Evolutionary conservation across 2,888 invertebrate genomes (phyloP).

Genomic region (Timandra comae): DNA sequence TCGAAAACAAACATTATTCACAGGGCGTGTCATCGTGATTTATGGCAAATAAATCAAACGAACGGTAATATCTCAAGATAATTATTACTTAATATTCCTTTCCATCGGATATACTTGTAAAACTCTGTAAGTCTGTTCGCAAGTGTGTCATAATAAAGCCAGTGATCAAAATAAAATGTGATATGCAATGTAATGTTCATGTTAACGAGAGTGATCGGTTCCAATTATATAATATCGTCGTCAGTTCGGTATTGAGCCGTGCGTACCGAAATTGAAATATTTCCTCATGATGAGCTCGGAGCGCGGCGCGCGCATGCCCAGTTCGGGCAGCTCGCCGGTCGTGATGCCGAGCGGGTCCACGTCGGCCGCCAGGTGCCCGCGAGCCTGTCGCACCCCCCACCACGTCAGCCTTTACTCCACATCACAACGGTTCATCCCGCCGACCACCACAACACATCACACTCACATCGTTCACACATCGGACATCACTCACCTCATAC

Average conservation of each 20-base stretch:
- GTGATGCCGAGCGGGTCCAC: constrained; percentile 96
- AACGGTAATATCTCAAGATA: too few relatives aligned
- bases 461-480: too few relatives aligned
- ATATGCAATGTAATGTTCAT: constrained; percentile 50
- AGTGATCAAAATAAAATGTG: constrained; percentile 40
- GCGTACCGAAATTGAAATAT: constrained; percentile 76
- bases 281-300: constrained; percentile 77
- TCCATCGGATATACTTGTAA: too few relatives aligned
- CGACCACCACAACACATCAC: not conserved
- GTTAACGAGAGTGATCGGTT: constrained; percentile 49
- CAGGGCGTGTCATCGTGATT: too few relatives aligned
- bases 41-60: too few relatives aligned
- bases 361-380: constrained; percentile 95
- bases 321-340: constrained; percentile 79
- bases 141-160: constrained; percentile 56
- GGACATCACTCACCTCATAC: too few relatives aligned
- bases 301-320: constrained; percentile 69
- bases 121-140: too few relatives aligned
- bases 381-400: constrained; percentile 83
- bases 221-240: constrained; percentile 31
- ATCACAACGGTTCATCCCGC: constrained; percentile 10
- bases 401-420: constrained; percentile 53
- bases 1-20: too few relatives aligned
- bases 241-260: constrained; percentile 28
- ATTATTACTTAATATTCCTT: too few relatives aligned